Base-by-base conservation (phyloP, 2,888 invertebrate species). In the Hirtodrosophila duncani region DNA sequence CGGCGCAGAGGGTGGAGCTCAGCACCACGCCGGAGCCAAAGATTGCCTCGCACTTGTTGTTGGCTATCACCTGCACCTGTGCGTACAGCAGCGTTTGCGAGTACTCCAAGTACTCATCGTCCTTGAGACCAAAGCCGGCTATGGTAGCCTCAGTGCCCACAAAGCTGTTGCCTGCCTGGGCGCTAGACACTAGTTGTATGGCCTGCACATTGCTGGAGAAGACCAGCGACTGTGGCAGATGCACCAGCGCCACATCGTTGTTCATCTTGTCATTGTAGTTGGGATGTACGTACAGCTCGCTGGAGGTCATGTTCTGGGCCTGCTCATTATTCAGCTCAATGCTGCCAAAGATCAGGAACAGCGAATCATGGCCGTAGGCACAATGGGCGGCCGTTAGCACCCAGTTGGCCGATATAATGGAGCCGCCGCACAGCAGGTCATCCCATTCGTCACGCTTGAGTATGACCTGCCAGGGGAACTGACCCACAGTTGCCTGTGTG, bases 371-470 rank as follows among this genome's bases (percentile, higher is more conserved):
- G 0, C 72, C 81, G 27, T 74, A 71, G 7, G 79, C 72, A 34
- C 86, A 86, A 51, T 86, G 86, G 1, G 79, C 86, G 1, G 86
- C 86, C 0, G 86, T 86, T 0, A 85, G 56, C n/a, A 86, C 84
- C 82, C 84, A 85, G 1, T 26, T 45, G 5, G 55, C 24, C 0
- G 81, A 66, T 6, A 86, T 80, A 2, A 86, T 77, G 0, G 84
- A 85, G n/a, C 81, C 86, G 2, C 86, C 86, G 46, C 86, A 86
- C 3, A 68, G 63, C 10, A 86, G 27, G 21, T 71, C 72, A 42
- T 84, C 84, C 20, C 62, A 48, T 20, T 65, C 65, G 46, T 82
- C 70, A 4, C 70, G 66, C 42, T 84, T 85, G 0, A 85, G 41
- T 39, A 86, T 71, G 5, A 84, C 86, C 50, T 86, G 85, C 84